Evolutionary conservation across 2,888 invertebrate species (phyloP).

Genomic region (Tenthredo notha): DNA sequence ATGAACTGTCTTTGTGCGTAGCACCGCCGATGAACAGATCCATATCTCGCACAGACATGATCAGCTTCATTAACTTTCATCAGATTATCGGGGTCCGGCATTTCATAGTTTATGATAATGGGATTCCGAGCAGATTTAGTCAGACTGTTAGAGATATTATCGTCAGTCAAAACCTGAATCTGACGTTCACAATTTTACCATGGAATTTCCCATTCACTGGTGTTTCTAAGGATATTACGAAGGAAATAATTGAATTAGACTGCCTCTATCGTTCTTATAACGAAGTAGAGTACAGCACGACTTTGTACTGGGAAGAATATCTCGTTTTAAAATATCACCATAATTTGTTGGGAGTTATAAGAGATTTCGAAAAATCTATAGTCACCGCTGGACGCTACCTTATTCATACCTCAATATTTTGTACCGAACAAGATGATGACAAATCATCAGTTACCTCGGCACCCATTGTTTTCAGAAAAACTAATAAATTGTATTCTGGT

Average conservation of each 20-base stretch:
- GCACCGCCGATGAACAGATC: conserved; percentile 81
- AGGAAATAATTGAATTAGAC: conserved; percentile 83
- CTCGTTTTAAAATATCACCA: conserved; percentile 82
- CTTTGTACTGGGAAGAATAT: conserved; percentile 85
- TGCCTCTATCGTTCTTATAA: conserved; percentile 84
- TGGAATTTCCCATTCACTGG: conserved; percentile 85
- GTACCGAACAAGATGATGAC: conserved; percentile 72
- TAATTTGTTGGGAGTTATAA: conserved; percentile 80
- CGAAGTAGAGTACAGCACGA: conserved; percentile 77
- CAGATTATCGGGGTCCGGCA: conserved; percentile 84
- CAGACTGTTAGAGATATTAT: conserved; percentile 76
- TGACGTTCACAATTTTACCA: conserved; percentile 82
- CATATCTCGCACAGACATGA: conserved; percentile 81
- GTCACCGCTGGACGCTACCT: conserved; percentile 79
- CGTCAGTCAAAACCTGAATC: conserved; percentile 74
- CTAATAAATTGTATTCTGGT: conserved; percentile 57
- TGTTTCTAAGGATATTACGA: conserved; percentile 71
- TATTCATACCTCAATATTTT: conserved; percentile 77
- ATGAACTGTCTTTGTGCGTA: conserved; percentile 83
- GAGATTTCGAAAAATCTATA: conserved; percentile 79
- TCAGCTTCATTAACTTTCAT: conserved; percentile 85
- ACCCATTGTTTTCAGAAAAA: conserved; percentile 69
- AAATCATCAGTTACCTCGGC: conserved; percentile 63
- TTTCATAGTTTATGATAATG: conserved; percentile 84
- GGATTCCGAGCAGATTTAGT: conserved; percentile 78